A percentile compares a stretch with the other conserved stretches of the same genome.
Evolutionary conservation across 2,113 vertebrate genomes (phyloP).

Genomic region (Mola mola): DNA sequence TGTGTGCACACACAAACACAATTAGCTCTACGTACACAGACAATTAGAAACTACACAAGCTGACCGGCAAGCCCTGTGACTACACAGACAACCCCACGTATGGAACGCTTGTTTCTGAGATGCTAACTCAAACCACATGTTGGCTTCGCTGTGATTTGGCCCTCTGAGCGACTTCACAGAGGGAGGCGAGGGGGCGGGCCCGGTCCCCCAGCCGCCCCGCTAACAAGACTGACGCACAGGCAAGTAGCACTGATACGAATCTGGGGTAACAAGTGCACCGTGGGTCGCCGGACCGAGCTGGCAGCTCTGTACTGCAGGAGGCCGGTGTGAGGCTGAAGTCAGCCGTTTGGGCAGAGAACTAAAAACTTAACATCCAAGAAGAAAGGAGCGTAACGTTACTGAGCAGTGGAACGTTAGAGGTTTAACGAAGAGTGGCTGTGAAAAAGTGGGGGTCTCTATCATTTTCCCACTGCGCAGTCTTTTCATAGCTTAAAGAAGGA

Average conservation of each 20-base stretch:
- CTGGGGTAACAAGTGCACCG: slow-evolving; percentile 68
- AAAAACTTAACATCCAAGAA: too few relatives aligned
- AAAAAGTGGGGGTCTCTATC: neutral
- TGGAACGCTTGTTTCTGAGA: slow-evolving; percentile 53
- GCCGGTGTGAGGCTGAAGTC: too few relatives aligned
- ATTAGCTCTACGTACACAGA: slow-evolving; percentile 29
- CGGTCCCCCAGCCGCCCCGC: slow-evolving; percentile 31
- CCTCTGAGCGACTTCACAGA: slow-evolving; percentile 47
- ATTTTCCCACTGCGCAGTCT: too few relatives aligned
- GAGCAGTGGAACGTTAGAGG: too few relatives aligned
- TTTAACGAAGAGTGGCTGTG: too few relatives aligned
- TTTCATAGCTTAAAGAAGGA: too few relatives aligned
- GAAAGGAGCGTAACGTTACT: too few relatives aligned
- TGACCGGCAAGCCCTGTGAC: slow-evolving; percentile 21
- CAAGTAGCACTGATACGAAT: slow-evolving; percentile 59
- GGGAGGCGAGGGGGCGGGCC: neutral
- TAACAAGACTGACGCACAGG: slow-evolving; percentile 50
- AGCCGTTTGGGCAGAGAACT: too few relatives aligned
- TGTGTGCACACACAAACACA: slow-evolving; percentile 45
- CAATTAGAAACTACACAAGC: slow-evolving; percentile 17
- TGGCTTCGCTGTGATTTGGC: slow-evolving; percentile 59
- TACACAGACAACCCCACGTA: slow-evolving; percentile 26
- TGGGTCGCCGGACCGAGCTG: slow-evolving; percentile 23
- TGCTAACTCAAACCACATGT: slow-evolving; percentile 81
- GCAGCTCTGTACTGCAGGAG: too few relatives aligned